Conservation (phyloP, 1,140 invertebrate genomes). For the Triops longicaudatus region DNA sequence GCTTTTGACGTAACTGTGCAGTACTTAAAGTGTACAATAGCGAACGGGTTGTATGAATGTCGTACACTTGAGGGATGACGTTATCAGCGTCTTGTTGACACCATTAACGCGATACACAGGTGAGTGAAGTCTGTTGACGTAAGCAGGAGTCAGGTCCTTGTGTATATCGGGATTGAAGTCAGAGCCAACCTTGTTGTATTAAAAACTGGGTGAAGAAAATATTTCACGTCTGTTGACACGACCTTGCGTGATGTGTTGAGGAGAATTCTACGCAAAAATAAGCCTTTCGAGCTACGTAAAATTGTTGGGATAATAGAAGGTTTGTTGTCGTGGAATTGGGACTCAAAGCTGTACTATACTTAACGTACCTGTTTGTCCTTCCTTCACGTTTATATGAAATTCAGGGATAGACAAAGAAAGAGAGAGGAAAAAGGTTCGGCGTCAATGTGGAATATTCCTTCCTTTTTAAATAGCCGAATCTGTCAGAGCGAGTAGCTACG, state of each 20-base stretch:
- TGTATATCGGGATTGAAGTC: neutral
- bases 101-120: neutral
- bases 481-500: neutral
- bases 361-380: neutral
- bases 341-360: too few species aligned
- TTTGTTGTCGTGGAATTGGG: too few species aligned
- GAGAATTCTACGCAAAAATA: too few species aligned
- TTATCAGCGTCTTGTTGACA: constrained; percentile 2
- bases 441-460: neutral
- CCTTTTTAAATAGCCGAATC: neutral
- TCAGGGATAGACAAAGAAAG: neutral
- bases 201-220: neutral
- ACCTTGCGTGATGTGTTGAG: neutral
- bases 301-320: too few species aligned
- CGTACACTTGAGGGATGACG: neutral
- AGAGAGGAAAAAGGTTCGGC: constrained; percentile 4
- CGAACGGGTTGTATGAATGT: neutral
- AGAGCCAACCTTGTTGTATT: neutral
- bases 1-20: neutral
- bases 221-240: neutral
- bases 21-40: neutral
- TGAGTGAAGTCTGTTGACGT: constrained; percentile 2
- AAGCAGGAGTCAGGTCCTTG: neutral
- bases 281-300: too few species aligned
- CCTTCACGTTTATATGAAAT: neutral